phyloP scores from a whole-genome alignment of 2,113 vertebrate species.

The Apistogramma diplotaenia region DNA sequence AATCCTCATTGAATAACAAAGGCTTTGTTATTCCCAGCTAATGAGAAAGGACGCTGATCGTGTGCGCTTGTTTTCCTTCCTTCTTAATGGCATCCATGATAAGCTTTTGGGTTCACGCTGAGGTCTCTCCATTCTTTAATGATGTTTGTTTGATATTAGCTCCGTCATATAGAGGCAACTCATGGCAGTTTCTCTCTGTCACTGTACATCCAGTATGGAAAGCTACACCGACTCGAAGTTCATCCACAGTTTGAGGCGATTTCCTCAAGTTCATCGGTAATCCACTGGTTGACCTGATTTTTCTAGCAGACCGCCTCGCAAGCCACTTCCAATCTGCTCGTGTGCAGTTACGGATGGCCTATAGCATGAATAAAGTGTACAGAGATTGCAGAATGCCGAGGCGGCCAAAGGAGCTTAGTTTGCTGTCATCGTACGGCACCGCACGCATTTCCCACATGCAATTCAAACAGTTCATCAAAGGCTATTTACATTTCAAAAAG shows the following conservation, averaged over 20 bases:
- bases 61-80: neutral
- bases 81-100: neutral
- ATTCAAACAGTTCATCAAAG: neutral
- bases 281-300: conserved; percentile 59
- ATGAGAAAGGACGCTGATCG: neutral
- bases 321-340: neutral
- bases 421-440: neutral
- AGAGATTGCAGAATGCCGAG: neutral
- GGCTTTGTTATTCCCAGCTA: neutral
- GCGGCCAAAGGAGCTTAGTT: neutral
- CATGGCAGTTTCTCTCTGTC: conserved; percentile 1
- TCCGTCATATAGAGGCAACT: neutral
- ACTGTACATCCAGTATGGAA: conserved; percentile 30
- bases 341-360: neutral
- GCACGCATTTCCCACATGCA: neutral
- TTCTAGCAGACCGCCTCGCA: neutral
- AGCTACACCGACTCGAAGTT: conserved; percentile 31
- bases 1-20: conserved; percentile 34
- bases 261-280: conserved; percentile 55
- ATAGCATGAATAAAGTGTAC: neutral
- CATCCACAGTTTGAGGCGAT: conserved; percentile 57
- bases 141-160: conserved; percentile 46
- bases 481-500: neutral
- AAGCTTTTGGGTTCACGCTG: conserved; percentile 41
- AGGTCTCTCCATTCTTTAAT: conserved; percentile 31